Evolutionary conservation across 1,140 invertebrate genomes (phyloP), one percentile per base, ranked within the genome.

Genomic region (Ceratina japonica): DNA sequence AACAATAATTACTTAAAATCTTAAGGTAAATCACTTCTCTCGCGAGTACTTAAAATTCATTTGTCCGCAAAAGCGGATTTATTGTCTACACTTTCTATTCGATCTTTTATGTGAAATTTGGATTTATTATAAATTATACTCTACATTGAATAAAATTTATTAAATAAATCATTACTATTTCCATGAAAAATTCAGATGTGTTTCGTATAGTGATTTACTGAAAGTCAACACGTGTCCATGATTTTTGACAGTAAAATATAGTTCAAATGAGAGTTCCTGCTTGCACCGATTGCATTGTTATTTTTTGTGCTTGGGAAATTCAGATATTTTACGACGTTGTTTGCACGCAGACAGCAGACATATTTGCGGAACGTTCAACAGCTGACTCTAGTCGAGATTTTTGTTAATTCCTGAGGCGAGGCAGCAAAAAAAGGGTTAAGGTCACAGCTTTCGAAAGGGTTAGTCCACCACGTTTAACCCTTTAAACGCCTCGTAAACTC

Each of bases 401-500:
- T 27, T 54, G 20, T 31, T 71, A 77, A 54, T 77, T 18, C 59
- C 37, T 3, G n/a, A 63, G 27, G 20, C 37, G 62, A 10, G 3
- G 37, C 15, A 3, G 24, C 58, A 20, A 31, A 63, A 51, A 49
- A 62, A 75, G 20, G 7, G 12, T 0, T 16, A 49, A 18, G 51
- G 52, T 59, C 3, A 15, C 7, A 27, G 63, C 12, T 51, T 44
- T 37, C 16, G 31, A 74, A 74, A 74, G 62, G 52, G 61, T 65
- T 65, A 79, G 73, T 73, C 61, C 52, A 18, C 12, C 13, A 7
- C 10, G 10, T 18, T 65, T 27, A 79, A 79, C 77, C 77, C 77
- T 79, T 79, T 70, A 12, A 15, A 37, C 37, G 37, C 49, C 56
- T 68, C 13, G 69, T 81, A 81, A 79, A 81, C 52, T 44, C 10